These are phyloP conservation scores for Anser brachyrhynchus DNA, from an alignment of 2,113 vertebrate species.

Conservation along the genomic window DNA sequence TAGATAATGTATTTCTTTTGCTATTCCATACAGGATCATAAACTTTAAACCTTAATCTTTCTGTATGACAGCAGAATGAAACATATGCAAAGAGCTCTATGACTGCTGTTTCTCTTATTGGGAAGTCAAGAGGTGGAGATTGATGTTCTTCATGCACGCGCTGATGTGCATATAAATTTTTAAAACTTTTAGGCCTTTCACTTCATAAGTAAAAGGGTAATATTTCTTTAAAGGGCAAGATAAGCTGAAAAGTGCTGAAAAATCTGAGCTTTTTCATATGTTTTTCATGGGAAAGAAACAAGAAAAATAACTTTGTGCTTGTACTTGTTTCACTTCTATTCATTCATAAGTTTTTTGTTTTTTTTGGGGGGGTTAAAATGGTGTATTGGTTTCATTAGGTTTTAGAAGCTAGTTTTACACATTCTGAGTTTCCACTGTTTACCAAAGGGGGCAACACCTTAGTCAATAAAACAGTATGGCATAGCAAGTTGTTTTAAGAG, in stretches of 20 bases:
- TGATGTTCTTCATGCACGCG: background rate
- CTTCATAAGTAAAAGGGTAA: background rate
- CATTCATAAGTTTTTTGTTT: background rate
- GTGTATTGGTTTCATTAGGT: background rate
- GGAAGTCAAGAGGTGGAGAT: background rate
- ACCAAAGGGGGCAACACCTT: background rate
- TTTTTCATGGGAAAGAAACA: background rate
- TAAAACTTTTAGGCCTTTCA: background rate
- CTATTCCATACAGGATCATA: background rate
- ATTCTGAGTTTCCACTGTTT: background rate
- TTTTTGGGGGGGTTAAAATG: background rate
- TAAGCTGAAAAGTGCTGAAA: background rate
- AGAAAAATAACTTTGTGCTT: background rate
- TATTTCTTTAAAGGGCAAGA: background rate
- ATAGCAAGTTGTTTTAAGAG: background rate
- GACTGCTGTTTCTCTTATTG: background rate
- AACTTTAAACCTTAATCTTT: conserved; percentile 17
- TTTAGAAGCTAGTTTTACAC: background rate
- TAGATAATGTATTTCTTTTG: background rate
- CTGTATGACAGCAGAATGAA: background rate
- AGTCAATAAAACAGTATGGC: background rate
- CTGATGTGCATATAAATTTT: background rate
- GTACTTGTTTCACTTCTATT: background rate
- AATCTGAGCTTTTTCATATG: background rate
- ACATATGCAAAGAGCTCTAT: background rate